Conservation (phyloP, 1,140 invertebrate species). For the Drosophila funebris region DNA sequence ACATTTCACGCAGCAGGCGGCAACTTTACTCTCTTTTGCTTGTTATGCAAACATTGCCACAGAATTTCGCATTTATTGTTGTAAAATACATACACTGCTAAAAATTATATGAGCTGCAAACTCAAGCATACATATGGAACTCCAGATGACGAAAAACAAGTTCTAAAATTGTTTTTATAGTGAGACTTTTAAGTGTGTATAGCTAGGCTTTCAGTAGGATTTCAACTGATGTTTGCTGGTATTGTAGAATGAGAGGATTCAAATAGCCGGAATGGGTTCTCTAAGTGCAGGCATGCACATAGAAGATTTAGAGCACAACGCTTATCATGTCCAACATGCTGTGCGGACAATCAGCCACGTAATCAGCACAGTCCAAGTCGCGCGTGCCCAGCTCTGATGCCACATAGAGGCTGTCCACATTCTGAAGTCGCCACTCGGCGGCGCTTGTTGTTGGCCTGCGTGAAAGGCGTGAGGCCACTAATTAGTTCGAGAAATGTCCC, state of each 20-base stretch:
- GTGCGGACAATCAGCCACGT: conserved; percentile 60
- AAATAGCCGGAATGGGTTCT: background rate
- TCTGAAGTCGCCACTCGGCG: conserved; percentile 52
- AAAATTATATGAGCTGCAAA: too few species aligned
- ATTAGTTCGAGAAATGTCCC: conserved; percentile 39
- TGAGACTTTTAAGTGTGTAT: too few species aligned
- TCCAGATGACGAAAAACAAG: too few species aligned
- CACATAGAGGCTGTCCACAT: conserved; percentile 59
- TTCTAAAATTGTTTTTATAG: too few species aligned
- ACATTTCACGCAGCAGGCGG: conserved; percentile 60
- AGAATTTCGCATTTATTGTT: conserved; percentile 43
- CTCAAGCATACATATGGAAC: too few species aligned
- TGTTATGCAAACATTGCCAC: conserved; percentile 45
- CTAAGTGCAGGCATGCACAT: conserved; percentile 8
- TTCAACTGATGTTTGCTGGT: background rate
- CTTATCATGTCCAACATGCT: conserved; percentile 73
- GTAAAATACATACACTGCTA: conserved; percentile 20
- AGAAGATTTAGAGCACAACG: conserved; percentile 45
- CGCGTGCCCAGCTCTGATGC: conserved; percentile 61
- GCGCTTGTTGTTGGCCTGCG: conserved; percentile 66
- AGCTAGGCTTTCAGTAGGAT: too few species aligned
- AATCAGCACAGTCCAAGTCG: conserved; percentile 51
- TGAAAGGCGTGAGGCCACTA: conserved; percentile 36
- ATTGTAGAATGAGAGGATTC: background rate
- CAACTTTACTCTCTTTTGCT: conserved; percentile 24